Evolutionary conservation across 2,888 invertebrate species (phyloP).

Genomic region (Fragum whitleyi): DNA sequence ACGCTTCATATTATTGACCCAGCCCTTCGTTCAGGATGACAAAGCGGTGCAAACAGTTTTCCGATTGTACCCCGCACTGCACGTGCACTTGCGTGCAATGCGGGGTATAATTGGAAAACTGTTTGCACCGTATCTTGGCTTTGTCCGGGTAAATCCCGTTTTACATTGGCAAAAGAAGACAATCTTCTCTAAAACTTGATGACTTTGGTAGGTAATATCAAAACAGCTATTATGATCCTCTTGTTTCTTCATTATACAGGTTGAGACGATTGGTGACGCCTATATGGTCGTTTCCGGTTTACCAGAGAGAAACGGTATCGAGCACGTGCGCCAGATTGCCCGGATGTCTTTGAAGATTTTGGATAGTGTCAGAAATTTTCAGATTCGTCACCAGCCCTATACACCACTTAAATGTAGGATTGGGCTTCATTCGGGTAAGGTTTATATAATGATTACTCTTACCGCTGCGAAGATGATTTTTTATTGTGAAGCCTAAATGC

Average conservation of each 20-base stretch:
- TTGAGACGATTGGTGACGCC: conserved; percentile 80
- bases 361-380: conserved; percentile 66
- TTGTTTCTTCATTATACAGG: conserved; percentile 66
- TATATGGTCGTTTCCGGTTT: conserved; percentile 80
- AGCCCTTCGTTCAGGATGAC: too few relatives aligned
- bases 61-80: too few relatives aligned
- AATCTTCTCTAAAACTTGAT: too few relatives aligned
- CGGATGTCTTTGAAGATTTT: conserved; percentile 71
- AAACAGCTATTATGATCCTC: too few relatives aligned
- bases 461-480: not conserved
- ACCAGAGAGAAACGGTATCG: conserved; percentile 74
- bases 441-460: not conserved
- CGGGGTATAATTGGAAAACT: too few relatives aligned
- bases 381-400: conserved; percentile 69
- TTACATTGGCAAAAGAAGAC: too few relatives aligned
- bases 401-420: conserved; percentile 70
- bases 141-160: too few relatives aligned
- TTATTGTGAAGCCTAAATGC: not conserved
- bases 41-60: too few relatives aligned
- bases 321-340: conserved; percentile 73
- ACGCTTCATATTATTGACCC: too few relatives aligned
- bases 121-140: too few relatives aligned
- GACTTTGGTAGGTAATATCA: too few relatives aligned
- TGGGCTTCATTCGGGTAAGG: conserved; percentile 74
- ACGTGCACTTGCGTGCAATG: too few relatives aligned